Percentiles rank a stretch among this genome's conserved stretches.
These are phyloP conservation scores for Heliocidaris erythrogramma DNA, from an alignment of 35 echinoderm and acorn worm genomes.

Conservation along the genomic window DNA sequence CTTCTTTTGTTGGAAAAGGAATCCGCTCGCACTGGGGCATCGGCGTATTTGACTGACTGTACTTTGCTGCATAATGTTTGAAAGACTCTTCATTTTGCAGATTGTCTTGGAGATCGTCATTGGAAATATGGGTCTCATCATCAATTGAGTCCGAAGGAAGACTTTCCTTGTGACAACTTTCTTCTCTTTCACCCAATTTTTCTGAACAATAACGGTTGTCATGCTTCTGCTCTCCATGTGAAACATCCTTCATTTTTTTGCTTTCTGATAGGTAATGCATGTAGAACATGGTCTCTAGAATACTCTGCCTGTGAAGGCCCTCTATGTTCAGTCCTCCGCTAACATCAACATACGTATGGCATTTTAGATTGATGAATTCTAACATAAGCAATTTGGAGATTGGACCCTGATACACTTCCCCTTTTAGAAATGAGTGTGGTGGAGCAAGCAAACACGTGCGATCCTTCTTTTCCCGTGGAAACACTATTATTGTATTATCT, in stretches of 20 bases:
- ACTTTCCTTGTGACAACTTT: background rate
- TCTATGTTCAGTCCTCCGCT: slow-evolving; percentile 55
- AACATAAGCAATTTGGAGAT: slow-evolving; percentile 45
- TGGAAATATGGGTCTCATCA: background rate
- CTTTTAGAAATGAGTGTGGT: slow-evolving; percentile 43
- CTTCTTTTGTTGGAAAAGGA: slow-evolving; percentile 54
- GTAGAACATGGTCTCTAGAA: slow-evolving; percentile 68
- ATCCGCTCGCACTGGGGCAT: slow-evolving; percentile 72
- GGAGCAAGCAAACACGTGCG: slow-evolving; percentile 62
- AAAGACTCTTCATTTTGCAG: background rate
- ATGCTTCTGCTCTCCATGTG: background rate
- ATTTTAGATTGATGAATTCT: slow-evolving; percentile 74
- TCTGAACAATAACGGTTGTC: background rate
- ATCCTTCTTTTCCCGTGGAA: slow-evolving; percentile 65
- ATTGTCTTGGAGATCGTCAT: background rate
- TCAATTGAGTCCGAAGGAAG: background rate
- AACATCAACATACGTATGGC: slow-evolving; percentile 57
- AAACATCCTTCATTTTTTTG: background rate
- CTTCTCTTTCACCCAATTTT: background rate
- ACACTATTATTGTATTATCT: slow-evolving; percentile 48
- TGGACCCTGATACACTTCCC: slow-evolving; percentile 51
- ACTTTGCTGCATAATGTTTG: background rate
- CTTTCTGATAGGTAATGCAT: slow-evolving; percentile 54
- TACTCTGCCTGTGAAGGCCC: slow-evolving; percentile 67
- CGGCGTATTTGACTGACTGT: background rate